Conservation (phyloP, 2,888 invertebrate species). For the Heliconius charithonia region DNA sequence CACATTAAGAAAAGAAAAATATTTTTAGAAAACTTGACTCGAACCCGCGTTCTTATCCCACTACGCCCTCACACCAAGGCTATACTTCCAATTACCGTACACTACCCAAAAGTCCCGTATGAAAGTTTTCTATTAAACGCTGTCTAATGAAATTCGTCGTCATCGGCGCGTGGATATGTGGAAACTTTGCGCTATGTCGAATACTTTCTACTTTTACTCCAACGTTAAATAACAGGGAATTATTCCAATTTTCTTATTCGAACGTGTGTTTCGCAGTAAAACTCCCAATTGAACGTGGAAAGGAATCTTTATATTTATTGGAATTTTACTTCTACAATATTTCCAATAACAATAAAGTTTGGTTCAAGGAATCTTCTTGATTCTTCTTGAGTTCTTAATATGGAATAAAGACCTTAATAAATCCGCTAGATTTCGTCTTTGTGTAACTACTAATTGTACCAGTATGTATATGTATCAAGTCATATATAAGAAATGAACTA, state of each 20-base stretch:
- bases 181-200: constrained; percentile 42
- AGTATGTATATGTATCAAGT: too few species aligned
- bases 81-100: neutral
- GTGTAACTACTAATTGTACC: too few species aligned
- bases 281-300: neutral
- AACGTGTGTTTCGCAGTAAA: constrained; percentile 19
- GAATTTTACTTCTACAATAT: neutral
- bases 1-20: too few species aligned
- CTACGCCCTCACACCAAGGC: neutral
- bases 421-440: neutral
- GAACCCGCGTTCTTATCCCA: too few species aligned
- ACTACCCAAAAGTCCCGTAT: neutral
- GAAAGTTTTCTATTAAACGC: constrained; percentile 30
- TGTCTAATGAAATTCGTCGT: constrained; percentile 44
- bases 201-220: constrained; percentile 30
- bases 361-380: neutral
- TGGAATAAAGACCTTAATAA: neutral
- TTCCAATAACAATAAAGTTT: neutral
- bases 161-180: constrained; percentile 49
- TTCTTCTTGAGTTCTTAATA: neutral
- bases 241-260: constrained; percentile 16
- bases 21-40: too few species aligned
- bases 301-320: neutral
- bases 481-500: too few species aligned
- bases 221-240: constrained; percentile 40